Evolutionary conservation across 2,797 vertebrate species (phyloP).

Genomic region (Pseudochaenichthys georgianus): DNA sequence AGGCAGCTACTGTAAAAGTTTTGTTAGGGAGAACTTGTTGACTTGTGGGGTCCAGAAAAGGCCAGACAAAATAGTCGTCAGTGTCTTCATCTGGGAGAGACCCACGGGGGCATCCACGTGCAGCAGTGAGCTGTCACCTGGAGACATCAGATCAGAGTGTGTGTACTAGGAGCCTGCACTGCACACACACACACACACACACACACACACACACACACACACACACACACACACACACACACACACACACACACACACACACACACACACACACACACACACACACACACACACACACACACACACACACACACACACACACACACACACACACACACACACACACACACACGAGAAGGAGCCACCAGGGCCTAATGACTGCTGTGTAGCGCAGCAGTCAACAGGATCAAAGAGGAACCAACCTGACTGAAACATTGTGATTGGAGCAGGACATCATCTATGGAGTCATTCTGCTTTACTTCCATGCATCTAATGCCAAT

Average conservation of each 20-base stretch:
- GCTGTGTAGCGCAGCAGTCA: constrained; percentile 11
- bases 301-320: too few species aligned
- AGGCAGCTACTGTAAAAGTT: constrained; percentile 49
- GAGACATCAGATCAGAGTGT: constrained; percentile 57
- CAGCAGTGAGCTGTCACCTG: constrained; percentile 62
- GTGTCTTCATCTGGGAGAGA: constrained; percentile 50
- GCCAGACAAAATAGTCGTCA: constrained; percentile 53
- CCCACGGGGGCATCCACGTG: constrained; percentile 24
- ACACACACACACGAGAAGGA: background rate
- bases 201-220: background rate
- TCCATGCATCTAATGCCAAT: constrained; percentile 26
- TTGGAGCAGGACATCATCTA: constrained; percentile 33
- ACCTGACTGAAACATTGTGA: constrained; percentile 9
- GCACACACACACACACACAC: too few species aligned
- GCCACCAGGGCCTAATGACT: constrained; percentile 42
- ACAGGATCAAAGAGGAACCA: constrained; percentile 37
- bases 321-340: too few species aligned
- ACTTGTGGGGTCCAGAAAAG: constrained; percentile 46
- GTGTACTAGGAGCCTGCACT: constrained; percentile 28
- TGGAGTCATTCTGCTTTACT: constrained; percentile 27
- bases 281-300: too few species aligned
- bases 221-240: too few species aligned
- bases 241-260: too few species aligned
- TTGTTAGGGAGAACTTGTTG: constrained; percentile 56
- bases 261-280: too few species aligned